Percentiles rank a stretch among this genome's conserved stretches.
Conservation (phyloP, 2,888 invertebrate species). For the Apotomis betuletana region DNA sequence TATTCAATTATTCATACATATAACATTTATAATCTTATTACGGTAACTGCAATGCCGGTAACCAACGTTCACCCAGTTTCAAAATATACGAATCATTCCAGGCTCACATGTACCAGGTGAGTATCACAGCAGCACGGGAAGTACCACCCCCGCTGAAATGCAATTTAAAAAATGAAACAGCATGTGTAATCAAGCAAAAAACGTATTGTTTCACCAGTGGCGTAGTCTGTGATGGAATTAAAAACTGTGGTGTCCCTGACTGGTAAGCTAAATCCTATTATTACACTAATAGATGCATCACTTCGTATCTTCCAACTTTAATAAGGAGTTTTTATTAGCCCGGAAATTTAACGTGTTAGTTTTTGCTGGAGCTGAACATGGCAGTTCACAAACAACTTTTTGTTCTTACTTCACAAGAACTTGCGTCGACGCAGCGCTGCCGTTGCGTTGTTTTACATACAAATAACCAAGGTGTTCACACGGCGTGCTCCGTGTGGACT, state of each 20-base stretch:
- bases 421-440: too few species aligned
- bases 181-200: slow-evolving; percentile 52
- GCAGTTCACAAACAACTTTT: slow-evolving; percentile 1
- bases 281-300: too few species aligned
- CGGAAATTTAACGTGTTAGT: too few species aligned
- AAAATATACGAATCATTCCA: slow-evolving; percentile 45
- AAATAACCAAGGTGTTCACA: too few species aligned
- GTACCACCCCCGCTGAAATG: slow-evolving; percentile 53
- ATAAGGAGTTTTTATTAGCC: too few species aligned
- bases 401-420: background rate
- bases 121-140: slow-evolving; percentile 61
- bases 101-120: slow-evolving; percentile 72
- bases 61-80: too few species aligned
- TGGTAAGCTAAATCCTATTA: slow-evolving; percentile 55
- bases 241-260: slow-evolving; percentile 72
- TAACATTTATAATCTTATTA: background rate
- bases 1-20: background rate
- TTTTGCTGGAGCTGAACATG: too few species aligned
- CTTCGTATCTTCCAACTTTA: too few species aligned
- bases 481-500: too few species aligned
- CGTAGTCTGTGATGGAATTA: slow-evolving; percentile 75
- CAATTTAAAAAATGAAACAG: slow-evolving; percentile 58
- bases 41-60: too few species aligned
- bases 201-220: slow-evolving; percentile 71
- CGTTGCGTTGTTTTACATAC: too few species aligned